phyloP scores from a whole-genome alignment of 1,140 invertebrate genomes.

The Atta cephalotes region DNA sequence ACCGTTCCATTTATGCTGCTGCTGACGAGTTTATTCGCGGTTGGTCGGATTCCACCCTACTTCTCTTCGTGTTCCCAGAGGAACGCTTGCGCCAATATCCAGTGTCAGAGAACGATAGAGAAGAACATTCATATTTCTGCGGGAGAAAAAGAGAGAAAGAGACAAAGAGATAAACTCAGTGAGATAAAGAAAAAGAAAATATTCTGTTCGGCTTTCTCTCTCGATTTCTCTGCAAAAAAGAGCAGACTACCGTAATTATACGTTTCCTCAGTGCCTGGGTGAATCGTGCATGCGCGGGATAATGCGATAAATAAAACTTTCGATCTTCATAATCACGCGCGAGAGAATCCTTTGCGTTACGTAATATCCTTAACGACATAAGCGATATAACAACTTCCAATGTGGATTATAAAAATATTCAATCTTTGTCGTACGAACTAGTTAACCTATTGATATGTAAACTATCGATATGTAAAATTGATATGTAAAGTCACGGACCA shows the following conservation, averaged over 20 bases:
- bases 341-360: conserved; percentile 42
- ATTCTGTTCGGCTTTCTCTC: conserved; percentile 1
- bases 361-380: conserved; percentile 82
- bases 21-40: conserved; percentile 66
- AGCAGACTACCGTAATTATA: conserved; percentile 4
- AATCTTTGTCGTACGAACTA: conserved; percentile 81
- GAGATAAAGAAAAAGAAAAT: not conserved
- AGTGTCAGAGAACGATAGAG: conserved; percentile 52
- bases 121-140: conserved; percentile 18
- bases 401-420: conserved; percentile 87
- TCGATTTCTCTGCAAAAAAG: not conserved
- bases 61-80: conserved; percentile 49
- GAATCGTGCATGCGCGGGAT: conserved; percentile 42
- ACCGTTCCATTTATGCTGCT: conserved; percentile 10
- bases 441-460: conserved; percentile 80
- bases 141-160: not conserved
- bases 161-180: not conserved
- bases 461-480: conserved; percentile 67
- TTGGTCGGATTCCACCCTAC: conserved; percentile 60
- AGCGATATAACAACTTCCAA: conserved; percentile 86
- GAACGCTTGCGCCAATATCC: conserved; percentile 56
- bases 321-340: conserved; percentile 10
- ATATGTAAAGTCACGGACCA: conserved; percentile 84
- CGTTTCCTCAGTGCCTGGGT: not conserved
- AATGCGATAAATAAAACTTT: conserved; percentile 29